These are phyloP conservation scores for Ceraclea dissimilis DNA, from an alignment of 2,888 invertebrate species.

Conservation along the genomic window DNA sequence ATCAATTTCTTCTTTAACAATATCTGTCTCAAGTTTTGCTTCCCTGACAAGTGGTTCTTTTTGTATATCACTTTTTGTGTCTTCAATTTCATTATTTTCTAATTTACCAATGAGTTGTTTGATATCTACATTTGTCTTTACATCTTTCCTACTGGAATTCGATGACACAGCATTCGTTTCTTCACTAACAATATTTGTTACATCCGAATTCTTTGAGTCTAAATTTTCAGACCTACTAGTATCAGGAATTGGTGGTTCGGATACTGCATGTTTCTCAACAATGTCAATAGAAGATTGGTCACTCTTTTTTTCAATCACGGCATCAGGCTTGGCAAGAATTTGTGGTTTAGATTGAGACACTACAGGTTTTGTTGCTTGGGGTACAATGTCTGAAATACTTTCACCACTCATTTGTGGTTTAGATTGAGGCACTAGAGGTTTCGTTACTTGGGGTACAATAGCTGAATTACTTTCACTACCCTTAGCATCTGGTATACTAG, in stretches of 20 bases:
- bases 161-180: too few relatives aligned
- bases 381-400: not conserved
- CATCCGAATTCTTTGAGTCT: too few relatives aligned
- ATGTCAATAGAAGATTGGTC: too few relatives aligned
- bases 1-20: conserved; percentile 10
- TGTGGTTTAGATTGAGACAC: conserved; percentile 3
- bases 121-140: not conserved
- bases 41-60: not conserved
- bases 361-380: not conserved
- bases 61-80: not conserved
- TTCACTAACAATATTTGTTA: not conserved
- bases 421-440: conserved; percentile 5
- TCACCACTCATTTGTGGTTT: not conserved
- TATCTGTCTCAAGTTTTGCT: too few relatives aligned
- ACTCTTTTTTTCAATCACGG: too few relatives aligned
- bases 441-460: not conserved
- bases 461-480: not conserved
- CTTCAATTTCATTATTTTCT: conserved; percentile 2
- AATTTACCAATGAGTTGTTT: not conserved
- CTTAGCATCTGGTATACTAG: not conserved
- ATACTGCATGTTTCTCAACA: too few relatives aligned
- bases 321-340: not conserved
- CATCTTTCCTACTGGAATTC: too few relatives aligned
- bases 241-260: too few relatives aligned
- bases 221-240: too few relatives aligned